Conservation (phyloP, 2,888 invertebrate species). For the Eupelmus urozonus region DNA sequence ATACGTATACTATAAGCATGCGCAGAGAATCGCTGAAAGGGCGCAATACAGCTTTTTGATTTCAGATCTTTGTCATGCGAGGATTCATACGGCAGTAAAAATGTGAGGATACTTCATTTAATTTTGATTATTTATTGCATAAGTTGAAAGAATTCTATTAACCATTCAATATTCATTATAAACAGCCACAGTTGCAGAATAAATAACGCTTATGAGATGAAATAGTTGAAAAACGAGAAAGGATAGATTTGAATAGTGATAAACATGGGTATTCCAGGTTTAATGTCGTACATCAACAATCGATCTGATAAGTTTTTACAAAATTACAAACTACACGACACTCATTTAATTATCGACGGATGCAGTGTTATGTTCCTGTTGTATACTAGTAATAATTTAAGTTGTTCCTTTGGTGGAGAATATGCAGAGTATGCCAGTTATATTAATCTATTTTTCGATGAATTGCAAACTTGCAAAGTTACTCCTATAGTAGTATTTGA, state of each 20-base stretch:
- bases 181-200: too few relatives aligned
- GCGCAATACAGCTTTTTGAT: too few relatives aligned
- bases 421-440: conserved; percentile 86
- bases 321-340: conserved; percentile 82
- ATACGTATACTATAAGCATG: too few relatives aligned
- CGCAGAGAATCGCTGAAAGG: too few relatives aligned
- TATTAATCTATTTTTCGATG: conserved; percentile 84
- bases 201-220: too few relatives aligned
- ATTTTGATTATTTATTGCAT: too few relatives aligned
- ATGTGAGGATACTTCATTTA: too few relatives aligned
- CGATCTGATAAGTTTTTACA: conserved; percentile 83
- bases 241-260: conserved; percentile 1
- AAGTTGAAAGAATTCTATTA: too few relatives aligned
- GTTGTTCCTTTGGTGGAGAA: conserved; percentile 90
- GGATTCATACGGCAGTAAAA: too few relatives aligned
- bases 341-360: conserved; percentile 88
- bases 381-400: conserved; percentile 81
- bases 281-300: conserved; percentile 87
- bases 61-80: too few relatives aligned
- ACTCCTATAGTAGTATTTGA: conserved; percentile 87
- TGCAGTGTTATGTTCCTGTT: conserved; percentile 86
- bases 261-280: conserved; percentile 90
- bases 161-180: too few relatives aligned
- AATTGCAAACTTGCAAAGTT: conserved; percentile 84
- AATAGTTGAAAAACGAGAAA: too few relatives aligned